Base-by-base conservation (phyloP, 2,797 vertebrate species). In the Danio albolineatus region DNA sequence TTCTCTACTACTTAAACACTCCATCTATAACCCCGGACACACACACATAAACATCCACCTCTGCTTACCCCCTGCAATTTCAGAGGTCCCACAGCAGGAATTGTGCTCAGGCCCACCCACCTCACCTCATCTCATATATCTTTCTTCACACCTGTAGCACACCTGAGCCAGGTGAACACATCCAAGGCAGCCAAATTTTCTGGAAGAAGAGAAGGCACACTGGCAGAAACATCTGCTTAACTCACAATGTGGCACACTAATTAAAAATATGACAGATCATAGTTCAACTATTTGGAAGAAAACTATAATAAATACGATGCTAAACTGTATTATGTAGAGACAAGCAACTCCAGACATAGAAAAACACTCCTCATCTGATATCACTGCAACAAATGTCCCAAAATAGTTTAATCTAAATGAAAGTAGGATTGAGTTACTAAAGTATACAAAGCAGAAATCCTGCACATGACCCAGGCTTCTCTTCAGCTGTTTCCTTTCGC, bases 81-180 rank as follows among this genome's bases (percentile, higher is more conserved):
- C n/a, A 46, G 13, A 19, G 59, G 39, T 73, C 69, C 16, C 38
- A 73, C 48, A 64, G 69, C 48, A 72, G 57, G 67, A 7, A 64
- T 73, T 79, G 46, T 39, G n/a, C 44, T 69, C 64, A 60, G 54
- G 72, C 64, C 73, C 79, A 70, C 73, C 64, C 72, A 81, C 62
- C 43, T 66, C 51, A 67, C 64, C 51, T 36, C 6, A 61, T 21
- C 57, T 69, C 76, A 72, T 79, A 57, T 57, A 72, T 77, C 74
- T 65, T 56, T 72, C 72, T 72, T 60, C 46, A 77, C 59, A 77
- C 60, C 41, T 82, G 67, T 43, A 57, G n/a, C 48, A 76, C 57
- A 81, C 73, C 72, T 69, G 73, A 71, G 57, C 49, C 75, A 72
- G 59, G 78, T 73, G 78, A 73, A 21, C 49, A 38, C 49, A 73